These are phyloP conservation scores for Alentia gelatinosa DNA, from an alignment of 2,888 invertebrate species.

Conservation along the genomic window DNA sequence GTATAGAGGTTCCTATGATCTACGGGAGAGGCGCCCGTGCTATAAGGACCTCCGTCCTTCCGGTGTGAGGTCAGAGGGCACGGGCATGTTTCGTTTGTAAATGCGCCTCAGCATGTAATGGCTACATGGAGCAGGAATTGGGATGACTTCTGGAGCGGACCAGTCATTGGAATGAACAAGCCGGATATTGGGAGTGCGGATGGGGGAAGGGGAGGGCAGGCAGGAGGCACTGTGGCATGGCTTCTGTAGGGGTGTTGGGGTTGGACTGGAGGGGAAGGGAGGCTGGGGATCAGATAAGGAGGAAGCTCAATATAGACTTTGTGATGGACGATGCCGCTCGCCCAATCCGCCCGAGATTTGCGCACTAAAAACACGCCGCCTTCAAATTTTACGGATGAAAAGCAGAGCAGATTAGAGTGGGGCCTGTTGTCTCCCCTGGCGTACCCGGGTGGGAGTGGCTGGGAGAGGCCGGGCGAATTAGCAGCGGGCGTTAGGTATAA, in stretches of 20 bases:
- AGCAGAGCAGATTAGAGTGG: slow-evolving; percentile 46
- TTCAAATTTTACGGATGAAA: slow-evolving; percentile 54
- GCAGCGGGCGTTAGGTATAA: slow-evolving; percentile 36
- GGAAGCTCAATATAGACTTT: slow-evolving; percentile 12
- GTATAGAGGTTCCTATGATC: too few relatives aligned
- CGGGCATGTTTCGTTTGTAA: too few relatives aligned
- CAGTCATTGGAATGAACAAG: not conserved
- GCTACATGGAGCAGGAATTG: too few relatives aligned
- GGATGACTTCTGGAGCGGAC: too few relatives aligned
- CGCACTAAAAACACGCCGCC: slow-evolving; percentile 26
- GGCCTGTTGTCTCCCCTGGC: slow-evolving; percentile 32
- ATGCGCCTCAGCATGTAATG: too few relatives aligned
- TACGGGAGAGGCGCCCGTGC: too few relatives aligned
- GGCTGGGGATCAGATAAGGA: not conserved
- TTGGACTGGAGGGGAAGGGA: not conserved
- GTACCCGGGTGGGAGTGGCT: slow-evolving; percentile 12
- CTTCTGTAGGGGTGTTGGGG: not conserved
- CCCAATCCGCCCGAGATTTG: not conserved
- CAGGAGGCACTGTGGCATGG: not conserved
- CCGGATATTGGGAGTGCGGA: not conserved
- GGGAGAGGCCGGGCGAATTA: not conserved
- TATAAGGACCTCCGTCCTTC: too few relatives aligned
- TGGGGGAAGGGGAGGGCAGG: not conserved
- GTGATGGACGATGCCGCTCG: slow-evolving; percentile 32
- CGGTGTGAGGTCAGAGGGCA: too few relatives aligned